Base-by-base conservation (phyloP, 1,140 invertebrate species). In the Panonychus citri region DNA sequence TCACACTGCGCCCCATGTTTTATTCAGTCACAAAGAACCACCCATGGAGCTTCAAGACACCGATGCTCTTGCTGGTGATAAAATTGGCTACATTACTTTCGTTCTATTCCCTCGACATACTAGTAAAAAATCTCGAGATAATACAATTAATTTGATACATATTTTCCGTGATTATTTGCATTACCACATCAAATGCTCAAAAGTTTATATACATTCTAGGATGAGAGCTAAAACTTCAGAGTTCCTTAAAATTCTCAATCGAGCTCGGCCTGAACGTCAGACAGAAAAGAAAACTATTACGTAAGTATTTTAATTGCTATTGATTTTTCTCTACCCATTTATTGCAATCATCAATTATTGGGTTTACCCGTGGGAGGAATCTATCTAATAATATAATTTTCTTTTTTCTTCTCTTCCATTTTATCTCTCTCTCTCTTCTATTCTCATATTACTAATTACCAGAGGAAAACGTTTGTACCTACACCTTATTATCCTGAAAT, bases 181-280 rank as follows among this genome's bases (percentile, higher is more conserved):
- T 74, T 99, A 99, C 73, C 95, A 99, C 74, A 97, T 99, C 70
- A 99, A 99, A 71, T 98, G 93, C 77, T 93, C 87, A 65, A 98
- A 98, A 72, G 93, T 90, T 62, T 98, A 97, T 70, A 94, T 99
- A 73, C 94, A 99, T 72, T 93, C 91, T 51, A 78, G 93, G 63
- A 99, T 98, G 94, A 78, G 94, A 64, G 89, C 90, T 64, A 98
- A 98, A 78, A 95, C 93, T 12, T 83, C 83, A 52, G 94, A 98
- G 64, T 95, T 99, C 71, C 77, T 98, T 51, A 98, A 97, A 75
- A 89, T 98, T 50, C 76, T 98, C 55, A 98, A 99, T 73, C 78
- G 94, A 70, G 94, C 95, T 50, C 76, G 89, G 66, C 91, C 93
- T 27, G 89, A 97, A 72, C 76, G 79, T 57, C 81, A 77, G 63